Percentiles rank a stretch among this genome's conserved stretches.
Conservation (phyloP, 2,797 vertebrate species). For the Eupleurogrammus muticus region DNA sequence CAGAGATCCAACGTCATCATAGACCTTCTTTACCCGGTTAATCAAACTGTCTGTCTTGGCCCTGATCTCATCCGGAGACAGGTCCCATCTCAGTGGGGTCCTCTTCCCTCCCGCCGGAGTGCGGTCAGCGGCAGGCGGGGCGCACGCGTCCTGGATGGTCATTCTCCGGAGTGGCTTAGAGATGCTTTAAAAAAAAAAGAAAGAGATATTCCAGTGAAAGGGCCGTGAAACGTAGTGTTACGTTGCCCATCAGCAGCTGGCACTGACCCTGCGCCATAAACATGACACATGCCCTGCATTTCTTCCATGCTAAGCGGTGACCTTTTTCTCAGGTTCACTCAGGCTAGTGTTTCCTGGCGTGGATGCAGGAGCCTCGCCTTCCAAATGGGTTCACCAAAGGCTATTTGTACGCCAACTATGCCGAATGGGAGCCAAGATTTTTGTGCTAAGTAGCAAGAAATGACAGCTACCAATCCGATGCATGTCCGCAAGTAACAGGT, state of each 20-base stretch:
- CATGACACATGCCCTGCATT: constrained; percentile 36
- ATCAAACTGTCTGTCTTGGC: constrained; percentile 87
- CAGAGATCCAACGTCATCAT: constrained; percentile 86
- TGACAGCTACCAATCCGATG: neutral
- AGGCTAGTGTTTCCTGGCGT: constrained; percentile 46
- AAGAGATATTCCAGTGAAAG: neutral
- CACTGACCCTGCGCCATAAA: constrained; percentile 19
- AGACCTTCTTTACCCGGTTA: constrained; percentile 86
- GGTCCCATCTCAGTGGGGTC: constrained; percentile 89
- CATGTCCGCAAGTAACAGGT: neutral
- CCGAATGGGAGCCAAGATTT: constrained; percentile 11
- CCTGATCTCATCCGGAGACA: constrained; percentile 90
- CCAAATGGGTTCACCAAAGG: constrained; percentile 33
- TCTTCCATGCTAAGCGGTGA: constrained; percentile 54
- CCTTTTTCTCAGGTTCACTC: constrained; percentile 16
- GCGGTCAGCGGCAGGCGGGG: constrained; percentile 65
- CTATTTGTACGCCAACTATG: neutral
- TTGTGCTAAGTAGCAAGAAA: neutral
- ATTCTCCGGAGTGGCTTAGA: constrained; percentile 80
- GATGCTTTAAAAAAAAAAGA: constrained; percentile 38
- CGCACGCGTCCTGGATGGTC: constrained; percentile 83
- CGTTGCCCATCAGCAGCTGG: constrained; percentile 39
- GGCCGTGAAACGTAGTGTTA: neutral
- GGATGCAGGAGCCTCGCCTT: constrained; percentile 37
- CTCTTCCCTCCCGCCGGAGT: constrained; percentile 67